Percentiles rank a stretch among this genome's conserved stretches.
Evolutionary conservation across 1,140 invertebrate genomes (phyloP).

Genomic region (Pseudachorutes palmiensis): DNA sequence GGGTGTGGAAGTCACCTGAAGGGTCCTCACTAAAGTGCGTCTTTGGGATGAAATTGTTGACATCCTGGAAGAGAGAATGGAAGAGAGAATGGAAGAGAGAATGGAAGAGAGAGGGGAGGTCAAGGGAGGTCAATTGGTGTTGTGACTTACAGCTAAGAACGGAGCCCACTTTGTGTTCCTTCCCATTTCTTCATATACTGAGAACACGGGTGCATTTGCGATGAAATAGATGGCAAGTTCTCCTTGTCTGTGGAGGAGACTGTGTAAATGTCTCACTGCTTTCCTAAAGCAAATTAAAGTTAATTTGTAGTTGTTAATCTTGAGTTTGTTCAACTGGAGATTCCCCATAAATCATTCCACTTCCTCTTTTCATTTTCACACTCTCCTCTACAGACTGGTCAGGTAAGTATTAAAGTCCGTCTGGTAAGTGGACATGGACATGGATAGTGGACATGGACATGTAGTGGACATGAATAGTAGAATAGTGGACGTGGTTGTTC

Average conservation of each 20-base stretch:
- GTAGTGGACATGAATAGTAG: too few species aligned
- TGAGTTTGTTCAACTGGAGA: not conserved
- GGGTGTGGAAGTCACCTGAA: slow-evolving; percentile 51
- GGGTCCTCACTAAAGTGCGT: slow-evolving; percentile 57
- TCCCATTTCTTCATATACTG: slow-evolving; percentile 34
- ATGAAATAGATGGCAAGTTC: slow-evolving; percentile 37
- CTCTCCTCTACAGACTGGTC: too few species aligned
- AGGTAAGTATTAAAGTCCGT: too few species aligned
- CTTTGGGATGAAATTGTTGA: slow-evolving; percentile 55
- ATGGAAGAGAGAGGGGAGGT: not conserved
- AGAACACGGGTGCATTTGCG: slow-evolving; percentile 32
- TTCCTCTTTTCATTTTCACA: not conserved
- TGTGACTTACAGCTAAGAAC: slow-evolving; percentile 25
- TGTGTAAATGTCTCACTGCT: slow-evolving; percentile 22
- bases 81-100: not conserved
- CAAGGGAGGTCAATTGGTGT: not conserved
- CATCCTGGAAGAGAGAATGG: slow-evolving; percentile 43
- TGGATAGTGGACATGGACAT: too few species aligned
- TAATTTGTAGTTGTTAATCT: too few species aligned
- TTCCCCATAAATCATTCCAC: too few species aligned
- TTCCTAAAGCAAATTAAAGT: slow-evolving; percentile 24
- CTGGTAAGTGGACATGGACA: too few species aligned
- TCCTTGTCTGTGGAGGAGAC: slow-evolving; percentile 27
- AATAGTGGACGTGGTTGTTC: too few species aligned
- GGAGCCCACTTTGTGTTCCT: slow-evolving; percentile 23